These are phyloP conservation scores for Nematolebias whitei DNA, from an alignment of 2,113 vertebrate genomes.

Conservation along the genomic window DNA sequence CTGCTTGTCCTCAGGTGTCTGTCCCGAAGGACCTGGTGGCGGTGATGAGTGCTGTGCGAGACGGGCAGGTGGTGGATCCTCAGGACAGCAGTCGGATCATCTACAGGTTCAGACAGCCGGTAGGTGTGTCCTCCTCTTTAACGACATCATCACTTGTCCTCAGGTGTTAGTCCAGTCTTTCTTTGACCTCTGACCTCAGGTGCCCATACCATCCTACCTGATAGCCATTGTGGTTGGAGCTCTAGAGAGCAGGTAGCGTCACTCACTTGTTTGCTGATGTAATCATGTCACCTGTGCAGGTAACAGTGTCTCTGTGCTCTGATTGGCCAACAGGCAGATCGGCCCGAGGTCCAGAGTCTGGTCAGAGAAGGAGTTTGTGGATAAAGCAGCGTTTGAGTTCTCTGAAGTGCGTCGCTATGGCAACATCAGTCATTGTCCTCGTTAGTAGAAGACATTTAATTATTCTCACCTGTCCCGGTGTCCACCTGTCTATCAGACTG, in stretches of 20 bases:
- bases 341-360: constrained; percentile 92
- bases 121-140: neutral
- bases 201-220: constrained; percentile 93
- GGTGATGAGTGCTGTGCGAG: constrained; percentile 91
- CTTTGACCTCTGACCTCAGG: constrained; percentile 75
- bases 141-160: constrained; percentile 6
- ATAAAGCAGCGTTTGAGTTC: constrained; percentile 92
- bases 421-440: neutral
- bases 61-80: constrained; percentile 87
- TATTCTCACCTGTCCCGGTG: neutral
- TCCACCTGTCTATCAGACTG: constrained; percentile 81
- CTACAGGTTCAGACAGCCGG: constrained; percentile 90
- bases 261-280: neutral
- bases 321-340: constrained; percentile 82
- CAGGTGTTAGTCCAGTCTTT: neutral
- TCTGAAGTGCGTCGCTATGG: constrained; percentile 83
- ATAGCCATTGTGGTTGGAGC: constrained; percentile 93
- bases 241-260: constrained; percentile 90
- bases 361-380: constrained; percentile 94
- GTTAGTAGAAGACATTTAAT: no score
- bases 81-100: constrained; percentile 81
- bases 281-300: neutral
- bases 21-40: constrained; percentile 92
- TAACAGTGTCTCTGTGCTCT: constrained; percentile 29
- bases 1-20: constrained; percentile 65